Evolutionary conservation across 2,113 vertebrate genomes (phyloP).

Genomic region (Bothrops jararaca): DNA sequence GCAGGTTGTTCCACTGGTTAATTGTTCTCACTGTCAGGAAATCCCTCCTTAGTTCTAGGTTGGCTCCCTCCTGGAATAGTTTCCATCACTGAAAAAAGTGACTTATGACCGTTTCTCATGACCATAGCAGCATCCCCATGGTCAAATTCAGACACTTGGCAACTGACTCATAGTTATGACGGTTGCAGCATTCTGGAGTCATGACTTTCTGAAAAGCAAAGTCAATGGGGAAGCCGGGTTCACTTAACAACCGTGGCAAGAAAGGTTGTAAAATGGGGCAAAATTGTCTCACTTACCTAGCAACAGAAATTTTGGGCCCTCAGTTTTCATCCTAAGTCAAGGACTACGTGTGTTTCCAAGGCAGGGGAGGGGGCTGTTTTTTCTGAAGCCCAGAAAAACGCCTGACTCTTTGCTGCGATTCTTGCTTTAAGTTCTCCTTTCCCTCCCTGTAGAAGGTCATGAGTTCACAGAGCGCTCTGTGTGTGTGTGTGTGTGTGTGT

Average conservation of each 20-base stretch:
- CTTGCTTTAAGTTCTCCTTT: not conserved
- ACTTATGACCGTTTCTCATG: too few species aligned
- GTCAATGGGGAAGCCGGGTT: not conserved
- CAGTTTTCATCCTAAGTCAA: not conserved
- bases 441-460: not conserved
- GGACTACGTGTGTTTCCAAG: not conserved
- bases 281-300: not conserved
- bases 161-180: too few species aligned
- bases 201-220: too few species aligned
- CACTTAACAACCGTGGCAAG: not conserved
- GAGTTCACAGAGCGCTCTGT: not conserved
- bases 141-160: too few species aligned
- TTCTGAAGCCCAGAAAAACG: not conserved
- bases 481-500: too few species aligned
- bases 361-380: not conserved
- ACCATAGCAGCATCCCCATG: too few species aligned
- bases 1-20: too few species aligned
- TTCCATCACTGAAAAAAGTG: too few species aligned
- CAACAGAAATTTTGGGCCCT: not conserved
- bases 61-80: too few species aligned
- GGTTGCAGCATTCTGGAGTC: too few species aligned
- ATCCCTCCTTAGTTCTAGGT: too few species aligned
- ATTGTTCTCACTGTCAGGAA: too few species aligned
- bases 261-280: not conserved
- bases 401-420: not conserved